A percentile compares a stretch with the other conserved stretches of the same genome.
Conservation (phyloP, 1,140 invertebrate species). For the Brachionus asplanchnoidis region DNA sequence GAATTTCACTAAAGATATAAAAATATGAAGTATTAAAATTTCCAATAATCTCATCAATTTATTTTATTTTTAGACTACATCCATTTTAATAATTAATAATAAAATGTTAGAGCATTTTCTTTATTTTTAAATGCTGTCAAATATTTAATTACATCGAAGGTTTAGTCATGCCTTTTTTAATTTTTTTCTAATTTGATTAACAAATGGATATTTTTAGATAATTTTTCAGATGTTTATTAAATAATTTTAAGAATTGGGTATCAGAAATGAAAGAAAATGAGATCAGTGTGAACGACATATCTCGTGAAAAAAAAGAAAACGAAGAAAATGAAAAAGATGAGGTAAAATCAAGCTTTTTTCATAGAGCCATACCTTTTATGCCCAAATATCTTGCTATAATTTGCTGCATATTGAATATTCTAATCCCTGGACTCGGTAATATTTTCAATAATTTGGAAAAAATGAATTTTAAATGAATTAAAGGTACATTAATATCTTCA, state of each 20-base stretch:
- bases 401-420: slow-evolving; percentile 20
- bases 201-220: neutral
- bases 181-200: neutral
- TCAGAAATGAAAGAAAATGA: neutral
- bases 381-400: neutral
- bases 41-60: too few relatives aligned
- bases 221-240: neutral
- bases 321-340: neutral
- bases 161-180: too few relatives aligned
- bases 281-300: neutral
- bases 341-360: neutral
- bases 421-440: slow-evolving; percentile 28
- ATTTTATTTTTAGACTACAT: too few relatives aligned
- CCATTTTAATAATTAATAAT: too few relatives aligned
- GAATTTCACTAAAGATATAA: too few relatives aligned
- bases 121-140: too few relatives aligned
- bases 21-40: too few relatives aligned
- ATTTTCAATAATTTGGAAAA: neutral
- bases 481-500: slow-evolving; percentile 33
- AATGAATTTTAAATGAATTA: neutral
- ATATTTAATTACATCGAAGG: too few relatives aligned
- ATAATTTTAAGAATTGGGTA: neutral
- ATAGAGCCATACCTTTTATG: slow-evolving; percentile 12
- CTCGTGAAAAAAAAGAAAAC: neutral
- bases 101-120: too few relatives aligned